Evolutionary conservation across 2,113 vertebrate genomes (phyloP), one percentile per base, ranked within the genome.

Genomic region (Triplophysa tibetana): DNA sequence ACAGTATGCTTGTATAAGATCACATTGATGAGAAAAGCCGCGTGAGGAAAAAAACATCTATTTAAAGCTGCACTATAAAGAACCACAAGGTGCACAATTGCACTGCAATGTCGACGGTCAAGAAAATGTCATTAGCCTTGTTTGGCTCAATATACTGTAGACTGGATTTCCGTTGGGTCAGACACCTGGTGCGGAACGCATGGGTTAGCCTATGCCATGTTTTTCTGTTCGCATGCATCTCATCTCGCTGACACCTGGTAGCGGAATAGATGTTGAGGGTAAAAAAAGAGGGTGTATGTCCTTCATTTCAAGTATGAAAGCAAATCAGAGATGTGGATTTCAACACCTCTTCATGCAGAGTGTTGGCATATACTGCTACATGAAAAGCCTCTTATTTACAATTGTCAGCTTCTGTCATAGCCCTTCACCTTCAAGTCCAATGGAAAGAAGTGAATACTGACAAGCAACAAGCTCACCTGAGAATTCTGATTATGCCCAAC

Each of bases 81-180:
- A 11, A n/a, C 69, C 26, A 14, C 14, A 29, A n/a, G 16, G 48
- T 54, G 48, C 50, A 58, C 54, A 58, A 29, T 33, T 19, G 26
- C 24, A 75, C 9, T 62, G 38, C 21, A 23, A 45, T 41, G 24
- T 26, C 24, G 26, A 48, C 43, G 58, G 58, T 63, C 38, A 63
- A 61, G n/a, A 48, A 62, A 70, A 33, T 33, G 4, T 56, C 17
- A 33, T 56, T 45, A 61, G 72, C 38, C 38, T 26, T 11, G 38
- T 60, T 73, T 60, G 54, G 58, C 33, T 14, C n/a, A 73, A 73
- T 73, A 60, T 58, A n/a, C n/a, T n/a, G n/a, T n/a, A 72, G 52
- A 58, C 17, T 13, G 17, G 1, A 56, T 8, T 58, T 54, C 1
- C 29, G n/a, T 58, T 13, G 26, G 6, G 26, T 72, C 50, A 72